Percentiles rank a stretch among this genome's conserved stretches.
phyloP scores from a whole-genome alignment of 2,888 invertebrate species.

The Dryobota labecula region DNA sequence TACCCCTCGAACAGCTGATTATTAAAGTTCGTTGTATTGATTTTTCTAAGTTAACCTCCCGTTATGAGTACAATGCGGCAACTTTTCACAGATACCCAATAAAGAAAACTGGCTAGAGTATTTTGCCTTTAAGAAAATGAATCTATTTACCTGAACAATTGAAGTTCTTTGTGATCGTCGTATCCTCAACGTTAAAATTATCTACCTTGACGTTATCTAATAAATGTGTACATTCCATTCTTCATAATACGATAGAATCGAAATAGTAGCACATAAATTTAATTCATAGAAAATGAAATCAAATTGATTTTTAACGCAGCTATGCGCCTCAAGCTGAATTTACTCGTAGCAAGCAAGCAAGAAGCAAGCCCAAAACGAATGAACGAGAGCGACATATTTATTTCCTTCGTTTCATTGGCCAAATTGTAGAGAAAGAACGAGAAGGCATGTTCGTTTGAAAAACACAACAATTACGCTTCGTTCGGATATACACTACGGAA shows the following conservation, averaged over 20 bases:
- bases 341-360: slow-evolving; percentile 55
- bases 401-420: slow-evolving; percentile 67
- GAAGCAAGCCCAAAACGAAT: slow-evolving; percentile 70
- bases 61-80: slow-evolving; percentile 68
- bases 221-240: slow-evolving; percentile 93
- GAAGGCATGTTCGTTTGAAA: slow-evolving; percentile 72
- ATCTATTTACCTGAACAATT: slow-evolving; percentile 91
- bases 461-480: slow-evolving; percentile 68
- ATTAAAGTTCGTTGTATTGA: slow-evolving; percentile 88
- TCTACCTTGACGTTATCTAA: slow-evolving; percentile 92
- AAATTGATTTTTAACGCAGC: slow-evolving; percentile 69
- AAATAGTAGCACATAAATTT: slow-evolving; percentile 71
- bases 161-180: slow-evolving; percentile 91
- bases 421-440: slow-evolving; percentile 69
- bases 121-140: slow-evolving; percentile 66
- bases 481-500: slow-evolving; percentile 68
- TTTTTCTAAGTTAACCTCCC: slow-evolving; percentile 87
- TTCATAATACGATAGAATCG: slow-evolving; percentile 80
- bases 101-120: slow-evolving; percentile 53
- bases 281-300: slow-evolving; percentile 77
- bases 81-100: slow-evolving; percentile 50
- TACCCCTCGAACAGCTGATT: slow-evolving; percentile 89
- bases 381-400: slow-evolving; percentile 73
- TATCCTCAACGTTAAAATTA: slow-evolving; percentile 87
- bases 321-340: slow-evolving; percentile 62